Evolutionary conservation across 2,113 vertebrate species (phyloP).

Genomic region (Coptodon rendalli): DNA sequence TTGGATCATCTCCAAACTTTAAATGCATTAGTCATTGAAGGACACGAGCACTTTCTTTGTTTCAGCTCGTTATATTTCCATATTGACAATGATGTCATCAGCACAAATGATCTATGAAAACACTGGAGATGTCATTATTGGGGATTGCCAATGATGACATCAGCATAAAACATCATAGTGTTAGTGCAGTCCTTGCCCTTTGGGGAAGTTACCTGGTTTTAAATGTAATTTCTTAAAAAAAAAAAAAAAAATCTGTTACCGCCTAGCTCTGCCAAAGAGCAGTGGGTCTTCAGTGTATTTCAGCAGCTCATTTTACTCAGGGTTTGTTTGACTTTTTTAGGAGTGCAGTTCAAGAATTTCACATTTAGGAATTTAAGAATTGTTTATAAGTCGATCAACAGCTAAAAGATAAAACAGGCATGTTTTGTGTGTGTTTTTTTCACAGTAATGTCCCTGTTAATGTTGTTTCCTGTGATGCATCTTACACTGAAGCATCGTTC

Average conservation of each 20-base stretch:
- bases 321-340: neutral
- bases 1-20: neutral
- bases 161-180: neutral
- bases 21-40: neutral
- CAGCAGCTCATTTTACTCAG: neutral
- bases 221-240: neutral
- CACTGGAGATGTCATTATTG: neutral
- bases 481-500: neutral
- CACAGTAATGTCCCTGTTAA: neutral
- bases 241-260: neutral
- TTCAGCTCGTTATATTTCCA: neutral
- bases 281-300: neutral
- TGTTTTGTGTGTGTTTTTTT: neutral
- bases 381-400: neutral
- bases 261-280: neutral
- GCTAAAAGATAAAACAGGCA: neutral
- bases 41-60: neutral
- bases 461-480: neutral
- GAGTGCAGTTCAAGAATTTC: neutral
- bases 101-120: neutral
- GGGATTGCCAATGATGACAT: neutral
- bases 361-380: neutral
- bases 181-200: neutral
- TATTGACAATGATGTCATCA: neutral
- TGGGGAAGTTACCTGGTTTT: neutral